Conservation (phyloP, 2,113 vertebrate species). For the Anarhynchus alexandrinus region DNA sequence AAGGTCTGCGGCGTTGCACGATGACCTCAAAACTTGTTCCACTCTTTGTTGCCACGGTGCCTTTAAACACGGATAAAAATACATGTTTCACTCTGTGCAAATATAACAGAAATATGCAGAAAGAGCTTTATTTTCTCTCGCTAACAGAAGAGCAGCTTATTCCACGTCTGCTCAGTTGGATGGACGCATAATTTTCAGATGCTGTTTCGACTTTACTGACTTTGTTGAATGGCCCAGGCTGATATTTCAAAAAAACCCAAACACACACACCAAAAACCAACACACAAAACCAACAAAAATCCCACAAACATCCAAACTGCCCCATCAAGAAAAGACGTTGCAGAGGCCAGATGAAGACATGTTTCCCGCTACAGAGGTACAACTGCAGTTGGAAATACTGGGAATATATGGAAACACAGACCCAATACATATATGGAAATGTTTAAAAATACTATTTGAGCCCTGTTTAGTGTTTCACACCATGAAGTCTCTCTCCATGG, state of each 20-base stretch:
- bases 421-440: background rate
- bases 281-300: background rate
- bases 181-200: background rate
- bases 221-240: fast-evolving
- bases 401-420: background rate
- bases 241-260: background rate
- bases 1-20: constrained; percentile 61
- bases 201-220: background rate
- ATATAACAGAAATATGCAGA: background rate
- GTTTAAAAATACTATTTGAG: background rate
- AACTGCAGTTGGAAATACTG: background rate
- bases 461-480: background rate
- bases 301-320: background rate
- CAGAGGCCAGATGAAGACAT: background rate
- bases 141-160: background rate
- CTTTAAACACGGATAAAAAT: background rate
- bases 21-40: constrained; percentile 57
- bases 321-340: too few species aligned
- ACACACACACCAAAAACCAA: background rate
- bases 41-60: background rate
- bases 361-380: background rate
- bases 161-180: background rate
- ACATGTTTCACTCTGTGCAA: fast-evolving
- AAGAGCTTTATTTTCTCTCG: background rate
- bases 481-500: background rate